Conservation (phyloP, 1,140 invertebrate genomes). For the Drosophila dunni region DNA sequence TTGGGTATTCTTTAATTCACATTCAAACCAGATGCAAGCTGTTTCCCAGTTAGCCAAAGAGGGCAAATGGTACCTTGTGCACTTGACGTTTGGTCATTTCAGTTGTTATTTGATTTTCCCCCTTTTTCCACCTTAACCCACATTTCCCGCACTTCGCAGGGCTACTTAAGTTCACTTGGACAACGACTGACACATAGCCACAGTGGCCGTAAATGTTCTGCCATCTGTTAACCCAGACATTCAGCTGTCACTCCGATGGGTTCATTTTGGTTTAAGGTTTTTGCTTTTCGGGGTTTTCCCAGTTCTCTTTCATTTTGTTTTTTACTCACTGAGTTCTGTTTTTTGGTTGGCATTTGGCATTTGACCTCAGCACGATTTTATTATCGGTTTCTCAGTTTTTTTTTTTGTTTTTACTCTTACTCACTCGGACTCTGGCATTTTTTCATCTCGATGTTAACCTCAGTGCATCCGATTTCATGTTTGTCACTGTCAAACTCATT, state of each 20-base stretch:
- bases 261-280: conserved; percentile 71
- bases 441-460: conserved; percentile 62
- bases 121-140: background rate
- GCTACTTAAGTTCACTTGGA: conserved; percentile 44
- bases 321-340: conserved; percentile 7
- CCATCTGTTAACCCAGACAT: conserved; percentile 74
- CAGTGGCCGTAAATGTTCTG: conserved; percentile 78
- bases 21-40: conserved; percentile 53
- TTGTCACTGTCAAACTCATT: conserved; percentile 83
- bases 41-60: background rate
- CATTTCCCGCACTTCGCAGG: background rate
- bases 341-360: conserved; percentile 33
- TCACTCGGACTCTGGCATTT: conserved; percentile 52
- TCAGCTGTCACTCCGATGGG: conserved; percentile 55
- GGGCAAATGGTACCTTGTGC: conserved; percentile 35
- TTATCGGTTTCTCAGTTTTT: conserved; percentile 37
- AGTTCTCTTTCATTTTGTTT: conserved; percentile 25
- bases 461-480: conserved; percentile 72
- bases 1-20: conserved; percentile 67
- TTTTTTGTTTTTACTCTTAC: conserved; percentile 55
- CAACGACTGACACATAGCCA: conserved; percentile 65
- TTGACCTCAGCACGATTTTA: conserved; percentile 73
- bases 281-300: conserved; percentile 26
- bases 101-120: conserved; percentile 52
- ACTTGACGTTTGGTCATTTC: conserved; percentile 78